Evolutionary conservation across 1,140 invertebrate genomes (phyloP).

Genomic region (Rhynchophorus ferrugineus): DNA sequence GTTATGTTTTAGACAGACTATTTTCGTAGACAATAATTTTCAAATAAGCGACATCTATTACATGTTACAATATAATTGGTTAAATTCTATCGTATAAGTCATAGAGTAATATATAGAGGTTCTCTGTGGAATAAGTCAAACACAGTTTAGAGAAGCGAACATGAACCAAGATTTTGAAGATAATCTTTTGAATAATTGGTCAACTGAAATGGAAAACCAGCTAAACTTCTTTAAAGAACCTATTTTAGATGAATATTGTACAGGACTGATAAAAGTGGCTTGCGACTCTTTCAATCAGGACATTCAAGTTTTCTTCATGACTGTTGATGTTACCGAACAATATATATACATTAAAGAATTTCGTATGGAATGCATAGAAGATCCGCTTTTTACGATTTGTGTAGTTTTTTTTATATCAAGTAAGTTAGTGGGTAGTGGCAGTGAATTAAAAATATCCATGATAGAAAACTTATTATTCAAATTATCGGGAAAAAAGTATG

Average conservation of each 20-base stretch:
- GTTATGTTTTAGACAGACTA: too few species aligned
- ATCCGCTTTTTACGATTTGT: conserved; percentile 22
- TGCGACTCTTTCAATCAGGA: conserved; percentile 32
- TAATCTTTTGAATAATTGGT: conserved; percentile 26
- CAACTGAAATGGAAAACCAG: conserved; percentile 17
- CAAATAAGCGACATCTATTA: too few species aligned
- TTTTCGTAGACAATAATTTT: too few species aligned
- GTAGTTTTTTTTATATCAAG: conserved; percentile 27
- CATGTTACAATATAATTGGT: too few species aligned
- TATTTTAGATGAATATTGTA: conserved; percentile 20
- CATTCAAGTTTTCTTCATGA: conserved; percentile 29
- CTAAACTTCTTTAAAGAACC: conserved; percentile 25
- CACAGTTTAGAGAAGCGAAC: too few species aligned
- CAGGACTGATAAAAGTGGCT: conserved; percentile 26
- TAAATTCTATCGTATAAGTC: too few species aligned
- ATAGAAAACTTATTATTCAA: conserved; percentile 23
- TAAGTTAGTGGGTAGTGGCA: conserved; percentile 28
- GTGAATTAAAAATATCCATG: conserved; percentile 23
- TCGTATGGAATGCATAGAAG: conserved; percentile 19
- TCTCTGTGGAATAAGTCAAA: too few species aligned
- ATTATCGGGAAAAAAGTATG: conserved; percentile 19
- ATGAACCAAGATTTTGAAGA: conserved; percentile 20
- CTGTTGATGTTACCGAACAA: conserved; percentile 26
- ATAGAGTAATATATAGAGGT: too few species aligned
- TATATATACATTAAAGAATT: conserved; percentile 27